phyloP scores from a whole-genome alignment of 37 sponge, comb jelly and placozoan genomes.

The Beroe forskalii region DNA sequence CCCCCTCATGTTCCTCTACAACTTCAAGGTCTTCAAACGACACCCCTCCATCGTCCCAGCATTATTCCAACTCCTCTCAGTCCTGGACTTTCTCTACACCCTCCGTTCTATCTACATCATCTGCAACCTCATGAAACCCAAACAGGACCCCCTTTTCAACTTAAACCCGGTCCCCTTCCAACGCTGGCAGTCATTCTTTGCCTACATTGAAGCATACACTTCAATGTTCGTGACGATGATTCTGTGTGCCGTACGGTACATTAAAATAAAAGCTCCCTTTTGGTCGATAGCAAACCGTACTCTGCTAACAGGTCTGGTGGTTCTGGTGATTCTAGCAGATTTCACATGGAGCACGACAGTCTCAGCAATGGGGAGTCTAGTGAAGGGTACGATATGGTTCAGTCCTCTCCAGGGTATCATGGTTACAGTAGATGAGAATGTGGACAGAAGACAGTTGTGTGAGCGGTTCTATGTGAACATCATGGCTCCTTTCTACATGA shows the following conservation, averaged over 20 bases:
- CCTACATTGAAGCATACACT: background rate
- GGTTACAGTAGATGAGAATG: background rate
- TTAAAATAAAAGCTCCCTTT: constrained; percentile 1
- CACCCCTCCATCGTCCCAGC: background rate
- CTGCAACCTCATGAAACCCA: constrained; percentile 16
- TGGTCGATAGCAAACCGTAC: background rate
- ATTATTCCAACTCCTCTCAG: constrained; percentile 9
- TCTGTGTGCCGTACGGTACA: background rate
- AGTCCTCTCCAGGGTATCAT: background rate
- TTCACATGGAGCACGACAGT: background rate
- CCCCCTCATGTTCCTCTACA: constrained; percentile 18
- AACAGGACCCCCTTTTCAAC: background rate
- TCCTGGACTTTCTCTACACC: background rate
- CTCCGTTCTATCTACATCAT: background rate
- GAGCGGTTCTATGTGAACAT: background rate
- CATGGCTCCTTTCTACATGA: constrained; percentile 19
- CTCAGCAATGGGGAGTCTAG: background rate
- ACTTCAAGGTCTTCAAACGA: background rate
- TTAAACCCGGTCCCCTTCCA: background rate
- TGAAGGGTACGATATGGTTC: background rate
- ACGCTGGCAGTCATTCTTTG: background rate
- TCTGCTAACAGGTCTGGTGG: background rate
- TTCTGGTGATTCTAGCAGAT: background rate
- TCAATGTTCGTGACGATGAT: background rate
- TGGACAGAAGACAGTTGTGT: background rate